A percentile compares a stretch with the other conserved stretches of the same genome.
Conservation (phyloP, 1,140 invertebrate species). For the Drosophila kanapiae region DNA sequence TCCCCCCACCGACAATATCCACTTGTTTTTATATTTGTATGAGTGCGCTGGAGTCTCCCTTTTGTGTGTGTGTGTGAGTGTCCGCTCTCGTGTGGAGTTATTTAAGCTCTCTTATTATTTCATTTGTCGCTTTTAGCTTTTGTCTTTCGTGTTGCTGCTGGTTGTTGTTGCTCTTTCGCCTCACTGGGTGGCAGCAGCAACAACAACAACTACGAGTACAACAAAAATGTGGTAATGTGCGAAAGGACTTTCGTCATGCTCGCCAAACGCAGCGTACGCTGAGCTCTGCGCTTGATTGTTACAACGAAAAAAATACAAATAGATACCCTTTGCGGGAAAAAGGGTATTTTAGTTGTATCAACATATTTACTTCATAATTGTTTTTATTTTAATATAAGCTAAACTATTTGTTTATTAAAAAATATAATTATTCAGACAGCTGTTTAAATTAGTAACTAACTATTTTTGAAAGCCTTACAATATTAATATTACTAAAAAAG, state of each 20-base stretch:
- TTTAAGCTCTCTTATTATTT: constrained; percentile 84
- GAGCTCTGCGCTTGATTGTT: constrained; percentile 46
- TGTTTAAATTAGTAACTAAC: too few species aligned
- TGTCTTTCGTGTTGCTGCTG: constrained; percentile 77
- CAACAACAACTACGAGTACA: constrained; percentile 36
- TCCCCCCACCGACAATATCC: constrained; percentile 17
- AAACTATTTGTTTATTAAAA: background rate
- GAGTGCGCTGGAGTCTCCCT: constrained; percentile 17
- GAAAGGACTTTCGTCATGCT: constrained; percentile 84
- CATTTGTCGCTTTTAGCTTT: constrained; percentile 84
- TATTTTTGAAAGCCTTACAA: too few species aligned
- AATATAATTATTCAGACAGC: too few species aligned
- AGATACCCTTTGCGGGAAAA: constrained; percentile 16
- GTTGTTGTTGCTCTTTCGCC: constrained; percentile 41
- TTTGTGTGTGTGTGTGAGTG: constrained; percentile 25
- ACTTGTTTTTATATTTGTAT: constrained; percentile 21
- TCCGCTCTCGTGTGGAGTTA: constrained; percentile 76
- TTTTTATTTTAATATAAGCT: background rate
- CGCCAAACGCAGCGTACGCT: constrained; percentile 42
- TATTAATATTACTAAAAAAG: too few species aligned
- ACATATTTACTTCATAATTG: background rate
- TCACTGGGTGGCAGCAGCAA: constrained; percentile 68
- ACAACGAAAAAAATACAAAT: constrained; percentile 16
- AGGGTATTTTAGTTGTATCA: background rate
- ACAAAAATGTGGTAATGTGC: constrained; percentile 79